phyloP scores from a whole-genome alignment of 2,113 vertebrate genomes.

The Epinephelus lanceolatus region DNA sequence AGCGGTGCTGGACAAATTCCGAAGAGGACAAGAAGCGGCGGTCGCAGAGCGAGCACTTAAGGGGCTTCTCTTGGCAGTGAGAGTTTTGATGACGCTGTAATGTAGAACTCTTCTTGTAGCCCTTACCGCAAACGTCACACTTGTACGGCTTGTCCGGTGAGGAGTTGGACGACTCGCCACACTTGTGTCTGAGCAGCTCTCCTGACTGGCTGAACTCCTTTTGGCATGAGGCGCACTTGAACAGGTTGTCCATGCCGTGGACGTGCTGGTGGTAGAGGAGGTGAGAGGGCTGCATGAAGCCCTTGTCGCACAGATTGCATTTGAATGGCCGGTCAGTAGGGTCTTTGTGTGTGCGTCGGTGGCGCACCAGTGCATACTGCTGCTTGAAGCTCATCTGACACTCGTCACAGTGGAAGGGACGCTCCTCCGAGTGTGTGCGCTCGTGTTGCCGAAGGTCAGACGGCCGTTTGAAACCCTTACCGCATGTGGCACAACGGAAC shows the following conservation, averaged over 20 bases:
- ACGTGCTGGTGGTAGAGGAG: slow-evolving; percentile 97
- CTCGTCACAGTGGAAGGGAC: slow-evolving; percentile 97
- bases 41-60: slow-evolving; percentile 96
- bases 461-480: slow-evolving; percentile 95
- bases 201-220: slow-evolving; percentile 98
- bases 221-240: slow-evolving; percentile 97
- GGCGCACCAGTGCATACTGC: slow-evolving; percentile 94
- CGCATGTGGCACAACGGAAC: slow-evolving; percentile 94
- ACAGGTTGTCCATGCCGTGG: slow-evolving; percentile 96
- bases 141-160: slow-evolving; percentile 94
- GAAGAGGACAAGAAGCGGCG: slow-evolving; percentile 97
- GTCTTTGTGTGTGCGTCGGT: slow-evolving; percentile 93
- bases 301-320: slow-evolving; percentile 97
- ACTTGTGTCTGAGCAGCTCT: slow-evolving; percentile 95
- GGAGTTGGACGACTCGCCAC: slow-evolving; percentile 87
- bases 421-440: slow-evolving; percentile 96
- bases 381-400: slow-evolving; percentile 99
- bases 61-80: slow-evolving; percentile 96
- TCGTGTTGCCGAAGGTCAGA: slow-evolving; percentile 97
- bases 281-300: slow-evolving; percentile 95
- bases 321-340: slow-evolving; percentile 89
- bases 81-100: slow-evolving; percentile 95
- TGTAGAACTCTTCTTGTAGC: slow-evolving; percentile 95
- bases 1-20: slow-evolving; percentile 96
- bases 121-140: slow-evolving; percentile 94